Evolutionary conservation across 1,140 invertebrate genomes (phyloP).

Genomic region (Zaprionus taronus): DNA sequence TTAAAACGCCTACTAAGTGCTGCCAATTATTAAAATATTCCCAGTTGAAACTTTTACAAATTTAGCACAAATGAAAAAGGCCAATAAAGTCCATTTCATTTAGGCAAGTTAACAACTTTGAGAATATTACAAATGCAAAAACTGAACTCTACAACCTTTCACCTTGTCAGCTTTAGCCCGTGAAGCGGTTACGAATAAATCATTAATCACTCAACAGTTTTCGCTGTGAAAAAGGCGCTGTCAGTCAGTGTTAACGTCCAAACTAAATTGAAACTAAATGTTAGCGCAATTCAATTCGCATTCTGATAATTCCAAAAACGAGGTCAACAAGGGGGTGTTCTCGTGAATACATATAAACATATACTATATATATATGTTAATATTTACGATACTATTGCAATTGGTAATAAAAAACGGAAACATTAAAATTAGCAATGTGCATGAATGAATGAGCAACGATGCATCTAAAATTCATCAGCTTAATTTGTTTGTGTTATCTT

Average conservation of each 20-base stretch:
- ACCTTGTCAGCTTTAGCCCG: background rate
- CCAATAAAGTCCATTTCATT: background rate
- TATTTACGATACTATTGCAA: slow-evolving; percentile 6
- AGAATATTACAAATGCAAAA: background rate
- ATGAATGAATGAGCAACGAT: slow-evolving; percentile 41
- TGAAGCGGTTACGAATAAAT: background rate
- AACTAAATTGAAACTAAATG: slow-evolving; percentile 6
- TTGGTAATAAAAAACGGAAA: slow-evolving; percentile 52
- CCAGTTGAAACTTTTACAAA: background rate
- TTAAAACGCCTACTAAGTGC: no score
- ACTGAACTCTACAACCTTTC: no score
- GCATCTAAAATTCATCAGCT: slow-evolving; percentile 56
- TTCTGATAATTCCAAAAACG: background rate
- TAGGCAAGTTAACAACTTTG: background rate
- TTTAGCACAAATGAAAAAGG: background rate
- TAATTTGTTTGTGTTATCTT: slow-evolving; percentile 56
- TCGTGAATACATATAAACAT: no score
- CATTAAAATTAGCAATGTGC: slow-evolving; percentile 51
- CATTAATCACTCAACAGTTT: slow-evolving; percentile 3
- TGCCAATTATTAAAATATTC: no score
- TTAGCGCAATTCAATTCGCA: background rate
- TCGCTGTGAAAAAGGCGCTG: background rate
- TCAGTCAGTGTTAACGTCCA: background rate
- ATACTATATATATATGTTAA: background rate
- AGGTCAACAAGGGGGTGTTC: background rate